A percentile compares a stretch with the other conserved stretches of the same genome.
Conservation (phyloP, 2,888 invertebrate species). For the Agrotis segetum region DNA sequence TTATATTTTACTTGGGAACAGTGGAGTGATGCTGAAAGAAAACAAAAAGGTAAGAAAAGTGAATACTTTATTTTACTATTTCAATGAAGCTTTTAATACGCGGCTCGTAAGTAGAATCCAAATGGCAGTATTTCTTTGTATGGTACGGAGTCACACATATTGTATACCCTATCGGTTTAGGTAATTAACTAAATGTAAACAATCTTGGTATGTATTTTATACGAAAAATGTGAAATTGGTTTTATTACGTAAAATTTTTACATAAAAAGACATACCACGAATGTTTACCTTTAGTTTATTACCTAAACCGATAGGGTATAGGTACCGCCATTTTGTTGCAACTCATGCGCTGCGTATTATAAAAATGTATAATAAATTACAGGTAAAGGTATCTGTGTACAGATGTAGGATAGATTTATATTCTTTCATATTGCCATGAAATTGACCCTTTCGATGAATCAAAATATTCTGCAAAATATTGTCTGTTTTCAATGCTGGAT, state of each 20-base stretch:
- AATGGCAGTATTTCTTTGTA: no score
- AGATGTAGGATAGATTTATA: slow-evolving; percentile 1
- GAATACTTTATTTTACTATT: slow-evolving; percentile 1
- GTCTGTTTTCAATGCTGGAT: slow-evolving; percentile 30
- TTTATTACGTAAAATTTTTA: slow-evolving; percentile 13
- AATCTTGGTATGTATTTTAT: slow-evolving; percentile 11
- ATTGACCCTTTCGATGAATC: slow-evolving; percentile 22
- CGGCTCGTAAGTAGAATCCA: not conserved
- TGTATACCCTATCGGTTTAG: slow-evolving; percentile 4
- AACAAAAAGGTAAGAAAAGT: slow-evolving; percentile 4
- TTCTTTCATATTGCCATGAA: slow-evolving; percentile 13
- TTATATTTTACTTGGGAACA: slow-evolving; percentile 1
- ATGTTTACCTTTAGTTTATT: no score
- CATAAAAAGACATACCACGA: slow-evolving; percentile 8
- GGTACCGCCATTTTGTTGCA: not conserved
- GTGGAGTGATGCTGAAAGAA: not conserved
- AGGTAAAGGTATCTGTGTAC: not conserved
- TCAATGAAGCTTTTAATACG: not conserved
- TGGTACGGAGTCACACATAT: not conserved
- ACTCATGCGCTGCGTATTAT: not conserved
- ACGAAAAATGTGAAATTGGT: slow-evolving; percentile 8
- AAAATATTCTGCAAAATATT: slow-evolving; percentile 33
- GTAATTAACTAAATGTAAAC: slow-evolving; percentile 10
- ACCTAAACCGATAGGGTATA: not conserved
- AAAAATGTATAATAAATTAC: not conserved